Base-by-base conservation (phyloP, 2,797 vertebrate genomes). In the Tympanoctomys barrerae region DNA sequence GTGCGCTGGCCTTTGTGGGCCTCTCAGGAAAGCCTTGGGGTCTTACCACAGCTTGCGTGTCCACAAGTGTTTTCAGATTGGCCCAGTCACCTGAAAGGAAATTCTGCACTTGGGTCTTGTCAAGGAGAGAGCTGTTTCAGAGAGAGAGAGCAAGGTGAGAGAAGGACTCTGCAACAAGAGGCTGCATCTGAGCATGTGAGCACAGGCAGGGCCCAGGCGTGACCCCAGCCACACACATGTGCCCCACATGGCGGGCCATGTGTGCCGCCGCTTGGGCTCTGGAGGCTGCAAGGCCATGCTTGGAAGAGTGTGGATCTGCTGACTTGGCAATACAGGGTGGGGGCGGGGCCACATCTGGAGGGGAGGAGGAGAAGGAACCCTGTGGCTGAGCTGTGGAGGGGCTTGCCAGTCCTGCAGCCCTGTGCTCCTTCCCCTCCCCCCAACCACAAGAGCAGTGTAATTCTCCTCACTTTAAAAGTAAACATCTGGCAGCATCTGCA, bases 391-490 rank as follows among this genome's bases (percentile, higher is more conserved):
- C 90, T 84, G 16, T 92, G 68, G 85, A 93, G 64, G 88, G 94
- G 79, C 77, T 94, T 87, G 88, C 87, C 94, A 90, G 80, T 75
- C 82, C 75, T 7, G 5, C 42, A 94, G 88, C 70, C 82, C 62
- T 7, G 42, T 64, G 73, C 78, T 81, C 54, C 52, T 14, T 31
- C 42, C 16, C 14, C 95, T 92, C 87, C 84, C 95, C 94, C 88
- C 84, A 94, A 62, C 89, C 94, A 96, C 93, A 0, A 0, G 97
- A 96, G 95, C 10, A 87, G 96, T n/a, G 39, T 92, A 94, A 96
- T 70, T 75, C 97, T 93, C 84, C 80, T 97, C 96, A 93, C 0
- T 0, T 96, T 95, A 95, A 95, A 97, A 97, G 94, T 95, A 95
- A 96, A 73, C 78, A 97, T 95, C 66, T 96, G 97, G 93, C 91